phyloP scores from a whole-genome alignment of 2,113 vertebrate species.

The Cygnus buccinator region DNA sequence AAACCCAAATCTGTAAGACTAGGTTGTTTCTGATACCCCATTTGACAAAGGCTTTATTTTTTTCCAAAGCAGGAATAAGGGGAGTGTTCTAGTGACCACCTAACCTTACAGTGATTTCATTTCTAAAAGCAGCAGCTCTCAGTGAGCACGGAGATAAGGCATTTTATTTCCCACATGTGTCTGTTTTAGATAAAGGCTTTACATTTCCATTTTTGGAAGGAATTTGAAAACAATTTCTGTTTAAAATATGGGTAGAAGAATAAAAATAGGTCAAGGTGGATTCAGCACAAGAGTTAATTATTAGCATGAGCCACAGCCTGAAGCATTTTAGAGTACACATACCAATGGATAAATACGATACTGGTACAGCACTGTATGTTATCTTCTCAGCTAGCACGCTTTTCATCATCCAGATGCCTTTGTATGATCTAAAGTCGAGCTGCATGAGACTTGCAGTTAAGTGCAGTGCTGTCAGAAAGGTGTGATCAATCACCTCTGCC shows the following conservation, averaged over 20 bases:
- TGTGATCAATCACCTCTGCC: conserved; percentile 40
- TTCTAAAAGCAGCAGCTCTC: not conserved
- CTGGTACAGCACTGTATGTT: not conserved
- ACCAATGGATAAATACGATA: conserved; percentile 6
- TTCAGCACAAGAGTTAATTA: conserved; percentile 12
- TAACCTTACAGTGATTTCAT: not conserved
- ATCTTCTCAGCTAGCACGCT: not conserved
- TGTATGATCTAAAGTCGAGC: conserved; percentile 1
- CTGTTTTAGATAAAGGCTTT: conserved; percentile 36
- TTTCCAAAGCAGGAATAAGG: not conserved
- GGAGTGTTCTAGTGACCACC: not conserved
- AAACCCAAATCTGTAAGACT: not conserved
- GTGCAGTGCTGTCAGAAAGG: conserved; percentile 28
- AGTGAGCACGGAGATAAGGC: not conserved
- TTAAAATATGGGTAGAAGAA: conserved; percentile 18
- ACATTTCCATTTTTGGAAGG: not conserved
- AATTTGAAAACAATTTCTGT: not conserved
- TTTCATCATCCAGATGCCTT: conserved; percentile 28
- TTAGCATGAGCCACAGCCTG: conserved; percentile 22
- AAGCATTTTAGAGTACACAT: not conserved
- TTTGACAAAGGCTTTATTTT: not conserved
- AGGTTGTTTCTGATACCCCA: not conserved
- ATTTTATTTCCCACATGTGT: conserved; percentile 15
- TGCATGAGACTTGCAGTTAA: conserved; percentile 40
- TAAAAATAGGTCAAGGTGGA: conserved; percentile 34